Evolutionary conservation across 2,888 invertebrate species (phyloP), one percentile per base, ranked within the genome.

Genomic region (Sepioteuthis lessoniana): DNA sequence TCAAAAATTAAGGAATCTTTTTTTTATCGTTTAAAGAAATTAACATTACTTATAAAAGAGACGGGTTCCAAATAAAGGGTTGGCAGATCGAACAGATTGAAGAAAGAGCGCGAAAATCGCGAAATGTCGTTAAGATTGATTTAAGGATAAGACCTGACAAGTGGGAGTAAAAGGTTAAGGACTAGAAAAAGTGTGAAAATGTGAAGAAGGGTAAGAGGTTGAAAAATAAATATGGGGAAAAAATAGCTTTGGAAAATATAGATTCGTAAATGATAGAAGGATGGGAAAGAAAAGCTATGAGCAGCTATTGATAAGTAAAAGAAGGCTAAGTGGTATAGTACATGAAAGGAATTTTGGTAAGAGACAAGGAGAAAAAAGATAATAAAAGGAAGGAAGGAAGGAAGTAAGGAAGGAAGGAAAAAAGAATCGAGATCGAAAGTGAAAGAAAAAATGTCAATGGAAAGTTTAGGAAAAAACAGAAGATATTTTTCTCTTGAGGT

Each of bases 91-190:
- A 10, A 76, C 76, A 76, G 76, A 76, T 76, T 76, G 76, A 76
- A n/a, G 16, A 31, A n/a, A n/a, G 76, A 8, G 76, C 76, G 76
- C 19, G 76, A n/a, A 76, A 76, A 76, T 76, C 76, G 76, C 8
- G n/a, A 76, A 76, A 76, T 76, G 76, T 76, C 76, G 76, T 76
- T 31, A n/a, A 31, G 76, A 76, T 76, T 76, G 76, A 76, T 76
- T 76, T n/a, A n/a, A 76, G n/a, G 76, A 76, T 76, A 76, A 76
- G 76, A 13, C 7, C 31, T 76, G 76, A 76, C 76, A 76, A 76
- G 76, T 76, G 76, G 31, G 31, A 5, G 7, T 21, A 25, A 25
- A 28, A 25, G 25, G 55, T 25, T 60, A 25, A 76, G 76, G 16
- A 76, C 76, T 31, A 76, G 76, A n/a, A 76, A 76, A 76, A n/a